Evolutionary conservation across 2,797 vertebrate species (phyloP), one percentile per base, ranked within the genome.

Genomic region (Cottoperca gobio): DNA sequence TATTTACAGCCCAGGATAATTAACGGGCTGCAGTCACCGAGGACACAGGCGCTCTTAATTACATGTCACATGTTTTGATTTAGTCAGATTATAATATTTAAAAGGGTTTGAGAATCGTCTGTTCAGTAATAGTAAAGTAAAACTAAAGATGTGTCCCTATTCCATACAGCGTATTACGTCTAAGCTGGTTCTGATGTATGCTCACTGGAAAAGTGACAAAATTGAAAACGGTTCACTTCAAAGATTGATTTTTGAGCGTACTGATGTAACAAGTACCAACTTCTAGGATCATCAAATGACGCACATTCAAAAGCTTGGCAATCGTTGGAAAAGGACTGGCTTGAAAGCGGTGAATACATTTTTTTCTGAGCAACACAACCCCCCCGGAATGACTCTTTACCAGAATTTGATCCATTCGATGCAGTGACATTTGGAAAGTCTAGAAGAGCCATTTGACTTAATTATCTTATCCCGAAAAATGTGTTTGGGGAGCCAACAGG

Each of bases 1-100:
- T 89, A 86, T 91, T 87, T 88, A 89, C 84, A 87, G 78, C 62
- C 62, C 19, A 3, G 72, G 82, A 73, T 92, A 86, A 92, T 91
- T 86, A 89, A 35, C 83, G 82, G 67, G 73, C 85, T 84, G 64
- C 69, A 75, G 67, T 81, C 86, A 73, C 50, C 0, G 45, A 86
- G 86, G 79, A 80, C 88, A 60, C 19, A 0, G 63, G 58, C 67
- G 63, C 73, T 70, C 62, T 77, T 89, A 87, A 89, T 84, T 86
- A 76, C 70, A 80, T 78, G 68, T 84, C 81, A 72, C 79, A 66
- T 81, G 52, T 85, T 81, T 86, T 46, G 54, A 76, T 83, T 79
- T 46, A 72, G 61, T 61, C 21, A 70, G 70, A 52, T 62, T 70
- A 70, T 69, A 78, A 69, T 76, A 59, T 78, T 79, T 54, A 53